These are phyloP conservation scores for Motacilla tschutschensis DNA, from an alignment of 2,113 vertebrate species.

Conservation along the genomic window DNA sequence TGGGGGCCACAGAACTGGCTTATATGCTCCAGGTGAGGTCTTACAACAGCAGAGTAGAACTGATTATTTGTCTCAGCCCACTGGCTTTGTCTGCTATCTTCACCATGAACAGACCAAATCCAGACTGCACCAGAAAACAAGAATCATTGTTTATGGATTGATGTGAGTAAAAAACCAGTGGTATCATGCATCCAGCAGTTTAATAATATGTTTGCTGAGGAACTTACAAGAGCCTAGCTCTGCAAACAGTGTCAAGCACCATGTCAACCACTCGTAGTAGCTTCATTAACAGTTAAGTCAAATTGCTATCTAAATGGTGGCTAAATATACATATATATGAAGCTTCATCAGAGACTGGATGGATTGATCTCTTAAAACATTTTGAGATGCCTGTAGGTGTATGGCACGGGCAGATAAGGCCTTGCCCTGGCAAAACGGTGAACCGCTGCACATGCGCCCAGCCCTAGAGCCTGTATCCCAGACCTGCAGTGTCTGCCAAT, in stretches of 20 bases:
- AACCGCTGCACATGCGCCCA: rapidly evolving
- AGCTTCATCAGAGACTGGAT: neutral
- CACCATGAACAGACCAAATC: neutral
- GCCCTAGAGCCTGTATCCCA: neutral
- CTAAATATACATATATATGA: neutral
- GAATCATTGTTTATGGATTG: neutral
- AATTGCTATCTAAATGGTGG: neutral
- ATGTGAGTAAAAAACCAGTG: neutral
- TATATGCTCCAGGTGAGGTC: neutral
- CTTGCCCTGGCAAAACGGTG: neutral
- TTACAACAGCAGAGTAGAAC: neutral
- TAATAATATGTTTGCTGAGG: neutral
- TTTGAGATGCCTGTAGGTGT: neutral
- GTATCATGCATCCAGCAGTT: neutral
- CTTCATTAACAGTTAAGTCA: neutral
- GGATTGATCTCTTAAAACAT: rapidly evolving
- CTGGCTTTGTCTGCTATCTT: neutral
- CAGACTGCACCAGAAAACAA: neutral
- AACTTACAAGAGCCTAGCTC: neutral
- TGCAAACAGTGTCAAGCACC: neutral
- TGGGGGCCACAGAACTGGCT: neutral
- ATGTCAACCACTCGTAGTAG: rapidly evolving
- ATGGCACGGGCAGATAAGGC: neutral
- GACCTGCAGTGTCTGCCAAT: neutral
- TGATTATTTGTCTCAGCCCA: neutral